These are phyloP conservation scores for Tetragonula carbonaria DNA, from an alignment of 2,888 invertebrate species.

Conservation along the genomic window DNA sequence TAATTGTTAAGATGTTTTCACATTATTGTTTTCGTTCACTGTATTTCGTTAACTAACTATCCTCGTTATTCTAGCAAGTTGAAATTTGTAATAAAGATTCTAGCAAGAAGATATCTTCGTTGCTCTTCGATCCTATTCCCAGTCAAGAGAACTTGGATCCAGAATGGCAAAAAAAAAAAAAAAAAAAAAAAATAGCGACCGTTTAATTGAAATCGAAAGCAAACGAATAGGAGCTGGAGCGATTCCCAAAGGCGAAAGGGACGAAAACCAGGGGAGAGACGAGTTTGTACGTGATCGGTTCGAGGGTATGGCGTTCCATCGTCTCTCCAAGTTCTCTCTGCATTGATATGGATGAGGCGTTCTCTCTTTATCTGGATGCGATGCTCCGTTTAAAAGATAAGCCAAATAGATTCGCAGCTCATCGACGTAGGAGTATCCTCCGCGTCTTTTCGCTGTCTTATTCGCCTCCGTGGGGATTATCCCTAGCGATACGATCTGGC, in stretches of 20 bases:
- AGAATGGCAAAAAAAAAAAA: background rate
- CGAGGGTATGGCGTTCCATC: slow-evolving; percentile 50
- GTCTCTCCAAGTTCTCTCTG: slow-evolving; percentile 48
- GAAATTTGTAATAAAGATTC: slow-evolving; percentile 67
- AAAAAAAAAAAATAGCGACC: background rate
- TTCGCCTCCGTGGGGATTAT: slow-evolving; percentile 19
- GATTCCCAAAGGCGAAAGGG: slow-evolving; percentile 28
- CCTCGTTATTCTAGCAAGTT: slow-evolving; percentile 51
- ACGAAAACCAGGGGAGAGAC: slow-evolving; percentile 21
- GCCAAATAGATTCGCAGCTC: slow-evolving; percentile 69
- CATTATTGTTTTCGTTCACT: slow-evolving; percentile 56
- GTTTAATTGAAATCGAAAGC: slow-evolving; percentile 68
- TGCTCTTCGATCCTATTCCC: background rate
- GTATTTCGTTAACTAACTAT: slow-evolving; percentile 56
- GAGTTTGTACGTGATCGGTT: slow-evolving; percentile 56
- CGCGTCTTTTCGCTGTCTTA: slow-evolving; percentile 2
- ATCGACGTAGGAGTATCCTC: slow-evolving; percentile 16
- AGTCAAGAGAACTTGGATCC: background rate
- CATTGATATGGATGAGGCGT: slow-evolving; percentile 74
- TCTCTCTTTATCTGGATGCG: slow-evolving; percentile 53
- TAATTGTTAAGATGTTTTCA: slow-evolving; percentile 49
- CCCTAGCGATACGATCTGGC: slow-evolving; percentile 30
- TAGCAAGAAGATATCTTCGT: slow-evolving; percentile 10
- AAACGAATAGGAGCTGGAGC: slow-evolving; percentile 47
- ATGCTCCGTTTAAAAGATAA: slow-evolving; percentile 70